phyloP scores from a whole-genome alignment of 2,113 vertebrate species.

The Anolis sagrei region DNA sequence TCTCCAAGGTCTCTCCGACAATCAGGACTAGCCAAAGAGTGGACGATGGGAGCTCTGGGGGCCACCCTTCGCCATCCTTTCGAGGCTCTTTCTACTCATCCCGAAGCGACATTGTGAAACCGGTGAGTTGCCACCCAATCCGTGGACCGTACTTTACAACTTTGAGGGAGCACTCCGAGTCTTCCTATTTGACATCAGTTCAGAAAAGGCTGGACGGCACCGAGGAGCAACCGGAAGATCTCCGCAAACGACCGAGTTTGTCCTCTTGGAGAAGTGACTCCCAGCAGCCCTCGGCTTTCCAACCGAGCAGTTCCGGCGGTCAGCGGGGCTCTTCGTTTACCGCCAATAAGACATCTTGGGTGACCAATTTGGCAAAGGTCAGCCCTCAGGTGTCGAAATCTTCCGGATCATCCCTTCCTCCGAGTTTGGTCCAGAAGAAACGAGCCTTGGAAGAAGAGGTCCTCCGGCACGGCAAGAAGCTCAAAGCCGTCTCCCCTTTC shows the following conservation, averaged over 20 bases:
- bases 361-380: constrained; percentile 39
- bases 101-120: constrained; percentile 55
- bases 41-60: fast-evolving
- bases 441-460: constrained; percentile 16
- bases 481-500: constrained; percentile 53
- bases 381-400: neutral
- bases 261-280: constrained; percentile 55
- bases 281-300: constrained; percentile 59
- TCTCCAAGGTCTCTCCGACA: fast-evolving
- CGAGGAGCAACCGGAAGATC: constrained; percentile 42
- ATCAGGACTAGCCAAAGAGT: constrained; percentile 13
- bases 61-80: constrained; percentile 10
- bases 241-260: constrained; percentile 28
- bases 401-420: neutral
- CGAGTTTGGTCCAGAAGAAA: neutral
- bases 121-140: constrained; percentile 42
- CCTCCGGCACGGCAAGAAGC: constrained; percentile 35
- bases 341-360: constrained; percentile 68
- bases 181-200: fast-evolving
- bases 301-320: constrained; percentile 31
- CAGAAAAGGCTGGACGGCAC: constrained; percentile 2
- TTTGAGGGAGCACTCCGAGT: constrained; percentile 58
- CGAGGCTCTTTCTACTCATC: constrained; percentile 67
- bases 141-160: constrained; percentile 58
- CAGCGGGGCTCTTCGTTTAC: constrained; percentile 33